Percentiles rank a stretch among this genome's conserved stretches.
These are phyloP conservation scores for Cervus canadensis DNA, from an alignment of 2,113 vertebrate species.

Conservation along the genomic window DNA sequence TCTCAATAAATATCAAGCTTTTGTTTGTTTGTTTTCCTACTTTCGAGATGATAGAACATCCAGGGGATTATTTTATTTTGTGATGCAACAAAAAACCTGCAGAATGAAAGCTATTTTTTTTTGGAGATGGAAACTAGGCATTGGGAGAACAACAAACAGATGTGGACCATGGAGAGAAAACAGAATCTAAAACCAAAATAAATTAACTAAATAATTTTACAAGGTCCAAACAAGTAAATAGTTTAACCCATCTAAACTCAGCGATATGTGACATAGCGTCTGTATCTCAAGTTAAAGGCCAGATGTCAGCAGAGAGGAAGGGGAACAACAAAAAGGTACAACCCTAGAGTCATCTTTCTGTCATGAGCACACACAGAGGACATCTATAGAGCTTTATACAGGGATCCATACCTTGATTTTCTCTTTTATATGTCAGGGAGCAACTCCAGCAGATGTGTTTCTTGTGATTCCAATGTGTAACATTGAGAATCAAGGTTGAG, in stretches of 20 bases:
- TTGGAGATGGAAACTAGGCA: neutral
- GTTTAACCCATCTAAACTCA: neutral
- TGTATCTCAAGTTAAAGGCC: neutral
- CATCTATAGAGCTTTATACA: neutral
- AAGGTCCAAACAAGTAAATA: neutral
- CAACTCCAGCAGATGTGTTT: neutral
- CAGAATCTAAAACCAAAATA: constrained; percentile 11
- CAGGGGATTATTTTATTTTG: constrained; percentile 4
- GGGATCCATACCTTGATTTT: neutral
- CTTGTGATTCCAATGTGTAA: neutral
- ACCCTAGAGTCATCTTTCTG: neutral
- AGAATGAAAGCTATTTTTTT: neutral
- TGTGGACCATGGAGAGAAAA: neutral
- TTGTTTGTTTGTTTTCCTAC: neutral
- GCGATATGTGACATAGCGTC: neutral
- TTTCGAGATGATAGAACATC: neutral
- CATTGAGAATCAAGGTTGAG: neutral
- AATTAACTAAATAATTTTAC: constrained; percentile 5
- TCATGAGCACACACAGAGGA: neutral
- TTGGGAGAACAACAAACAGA: neutral
- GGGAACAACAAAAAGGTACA: neutral
- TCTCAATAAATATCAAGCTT: constrained; percentile 18
- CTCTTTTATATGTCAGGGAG: neutral
- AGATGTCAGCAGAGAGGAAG: neutral
- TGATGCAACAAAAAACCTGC: neutral